A percentile compares a stretch with the other conserved stretches of the same genome.
These are phyloP conservation scores for Oxystoma pomonae DNA, from an alignment of 2,888 invertebrate genomes.

Conservation along the genomic window DNA sequence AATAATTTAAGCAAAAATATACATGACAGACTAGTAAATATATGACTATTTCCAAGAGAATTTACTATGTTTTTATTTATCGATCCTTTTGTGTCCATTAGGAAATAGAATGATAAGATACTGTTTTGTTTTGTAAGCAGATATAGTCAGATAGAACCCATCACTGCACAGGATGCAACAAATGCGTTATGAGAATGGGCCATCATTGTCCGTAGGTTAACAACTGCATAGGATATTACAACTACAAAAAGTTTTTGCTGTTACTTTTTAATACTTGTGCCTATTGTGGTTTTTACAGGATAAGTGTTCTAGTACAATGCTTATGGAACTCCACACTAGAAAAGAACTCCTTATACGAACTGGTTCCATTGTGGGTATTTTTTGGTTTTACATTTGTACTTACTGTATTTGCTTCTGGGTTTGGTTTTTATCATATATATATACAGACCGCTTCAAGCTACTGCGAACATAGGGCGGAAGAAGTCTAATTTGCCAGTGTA, in stretches of 20 bases:
- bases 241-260: constrained; percentile 37
- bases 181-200: constrained; percentile 39
- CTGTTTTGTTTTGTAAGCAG: constrained; percentile 32
- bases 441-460: constrained; percentile 26
- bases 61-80: no score
- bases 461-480: constrained; percentile 32
- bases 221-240: constrained; percentile 37
- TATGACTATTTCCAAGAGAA: no score
- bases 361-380: constrained; percentile 8
- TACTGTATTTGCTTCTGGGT: constrained; percentile 23
- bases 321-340: background rate
- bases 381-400: constrained; percentile 23
- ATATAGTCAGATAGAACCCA: constrained; percentile 40
- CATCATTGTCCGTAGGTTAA: constrained; percentile 40
- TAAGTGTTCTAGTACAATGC: constrained; percentile 10
- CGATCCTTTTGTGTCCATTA: no score
- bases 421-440: constrained; percentile 28
- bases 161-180: constrained; percentile 36
- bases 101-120: no score
- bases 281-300: constrained; percentile 25
- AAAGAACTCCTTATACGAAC: background rate
- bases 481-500: constrained; percentile 24
- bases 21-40: no score
- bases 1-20: no score
- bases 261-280: constrained; percentile 29